phyloP scores from a whole-genome alignment of 1,140 invertebrate species.

The Meloidogyne chitwoodi region DNA sequence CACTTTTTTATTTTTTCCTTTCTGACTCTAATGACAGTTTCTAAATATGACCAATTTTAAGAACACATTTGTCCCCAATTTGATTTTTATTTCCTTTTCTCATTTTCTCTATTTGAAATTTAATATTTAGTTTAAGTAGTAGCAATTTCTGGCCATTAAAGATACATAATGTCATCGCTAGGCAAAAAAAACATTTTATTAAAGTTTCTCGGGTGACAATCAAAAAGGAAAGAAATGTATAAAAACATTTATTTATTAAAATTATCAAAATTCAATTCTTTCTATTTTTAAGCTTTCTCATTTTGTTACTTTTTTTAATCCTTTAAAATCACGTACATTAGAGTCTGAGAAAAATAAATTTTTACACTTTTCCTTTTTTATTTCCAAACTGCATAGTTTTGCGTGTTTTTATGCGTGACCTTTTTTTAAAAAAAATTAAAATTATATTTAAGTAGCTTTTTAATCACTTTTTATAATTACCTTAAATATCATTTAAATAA shows the following conservation, averaged over 20 bases:
- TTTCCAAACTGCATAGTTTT: too few species aligned
- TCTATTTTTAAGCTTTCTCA: background rate
- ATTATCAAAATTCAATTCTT: background rate
- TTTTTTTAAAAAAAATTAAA: too few species aligned
- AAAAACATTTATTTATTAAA: background rate
- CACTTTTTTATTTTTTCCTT: background rate
- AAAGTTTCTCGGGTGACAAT: background rate
- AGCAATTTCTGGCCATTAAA: background rate
- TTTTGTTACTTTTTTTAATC: background rate
- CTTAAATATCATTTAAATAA: background rate
- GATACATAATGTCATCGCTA: background rate
- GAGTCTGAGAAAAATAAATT: too few species aligned
- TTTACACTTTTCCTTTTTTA: too few species aligned
- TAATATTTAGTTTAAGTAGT: background rate
- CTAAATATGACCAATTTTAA: background rate
- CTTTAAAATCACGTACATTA: background rate
- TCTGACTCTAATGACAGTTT: background rate
- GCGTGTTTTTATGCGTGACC: too few species aligned
- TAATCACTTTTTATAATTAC: too few species aligned
- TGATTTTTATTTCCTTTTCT: background rate
- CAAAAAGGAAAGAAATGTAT: background rate
- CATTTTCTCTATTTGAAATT: constrained; percentile 3
- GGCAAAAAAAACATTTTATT: background rate
- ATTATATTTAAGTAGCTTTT: too few species aligned
- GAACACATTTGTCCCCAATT: background rate